Evolutionary conservation across 1,140 invertebrate genomes (phyloP).

Genomic region (Drosophila orena): DNA sequence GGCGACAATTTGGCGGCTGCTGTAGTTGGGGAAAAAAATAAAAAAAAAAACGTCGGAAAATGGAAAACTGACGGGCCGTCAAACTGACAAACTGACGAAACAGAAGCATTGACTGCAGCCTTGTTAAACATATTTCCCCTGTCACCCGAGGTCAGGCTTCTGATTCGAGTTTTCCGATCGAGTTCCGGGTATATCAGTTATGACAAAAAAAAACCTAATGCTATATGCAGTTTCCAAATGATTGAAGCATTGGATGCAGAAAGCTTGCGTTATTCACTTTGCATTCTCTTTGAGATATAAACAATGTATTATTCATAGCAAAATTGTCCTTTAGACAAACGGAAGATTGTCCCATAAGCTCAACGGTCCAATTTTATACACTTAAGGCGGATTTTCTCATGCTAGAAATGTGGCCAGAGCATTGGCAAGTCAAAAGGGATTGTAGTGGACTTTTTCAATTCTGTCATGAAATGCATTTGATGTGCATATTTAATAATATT

Average conservation of each 20-base stretch:
- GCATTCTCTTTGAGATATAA: too few relatives aligned
- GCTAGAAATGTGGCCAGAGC: not conserved
- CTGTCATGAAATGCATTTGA: conserved; percentile 46
- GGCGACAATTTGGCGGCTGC: conserved; percentile 59
- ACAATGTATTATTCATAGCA: too few relatives aligned
- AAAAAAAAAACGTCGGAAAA: conserved; percentile 16
- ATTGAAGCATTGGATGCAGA: too few relatives aligned
- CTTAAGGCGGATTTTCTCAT: not conserved
- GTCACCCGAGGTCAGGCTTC: conserved; percentile 37
- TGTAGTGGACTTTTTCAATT: conserved; percentile 1
- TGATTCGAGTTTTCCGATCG: conserved; percentile 2
- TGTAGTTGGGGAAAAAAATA: conserved; percentile 28
- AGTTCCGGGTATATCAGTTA: not conserved
- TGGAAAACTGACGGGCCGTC: conserved; percentile 49
- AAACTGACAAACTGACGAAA: conserved; percentile 55
- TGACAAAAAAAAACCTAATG: too few relatives aligned
- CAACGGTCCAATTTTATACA: too few relatives aligned
- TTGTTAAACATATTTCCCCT: conserved; percentile 55
- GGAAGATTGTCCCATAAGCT: too few relatives aligned
- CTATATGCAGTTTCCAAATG: too few relatives aligned
- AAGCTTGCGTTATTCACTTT: too few relatives aligned
- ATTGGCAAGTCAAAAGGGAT: not conserved
- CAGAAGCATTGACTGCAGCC: conserved; percentile 57
- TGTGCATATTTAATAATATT: conserved; percentile 54
- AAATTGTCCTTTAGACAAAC: too few relatives aligned